Conservation (phyloP, 92 coral and sea anemone genomes). For the Epizoanthus fatuus region DNA sequence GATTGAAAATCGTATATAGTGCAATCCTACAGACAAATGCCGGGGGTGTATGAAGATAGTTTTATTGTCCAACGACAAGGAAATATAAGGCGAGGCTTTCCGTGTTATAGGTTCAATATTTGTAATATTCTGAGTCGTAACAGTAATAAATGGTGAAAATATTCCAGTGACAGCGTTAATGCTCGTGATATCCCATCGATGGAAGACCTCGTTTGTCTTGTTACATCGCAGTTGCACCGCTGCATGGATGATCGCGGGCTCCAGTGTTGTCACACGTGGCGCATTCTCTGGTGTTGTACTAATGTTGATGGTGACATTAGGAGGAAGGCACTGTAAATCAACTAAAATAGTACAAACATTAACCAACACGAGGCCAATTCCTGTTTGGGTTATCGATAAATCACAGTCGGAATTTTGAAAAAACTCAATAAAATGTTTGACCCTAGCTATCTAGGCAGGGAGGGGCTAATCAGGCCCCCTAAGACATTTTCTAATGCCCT, state of each 20-base stretch:
- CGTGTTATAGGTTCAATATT: constrained; percentile 41
- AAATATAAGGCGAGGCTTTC: constrained; percentile 26
- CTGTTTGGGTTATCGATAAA: neutral
- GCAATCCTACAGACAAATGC: constrained; percentile 51
- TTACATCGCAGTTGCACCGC: constrained; percentile 59
- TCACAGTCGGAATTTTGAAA: neutral
- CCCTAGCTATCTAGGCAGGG: too few relatives aligned
- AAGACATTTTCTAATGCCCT: too few relatives aligned
- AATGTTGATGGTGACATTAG: constrained; percentile 62
- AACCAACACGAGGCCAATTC: neutral
- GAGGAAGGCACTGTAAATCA: constrained; percentile 78
- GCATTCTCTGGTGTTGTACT: constrained; percentile 50
- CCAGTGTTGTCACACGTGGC: constrained; percentile 50
- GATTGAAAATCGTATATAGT: constrained; percentile 64
- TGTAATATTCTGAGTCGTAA: constrained; percentile 3
- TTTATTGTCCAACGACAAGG: constrained; percentile 32
- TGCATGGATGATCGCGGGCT: constrained; percentile 43
- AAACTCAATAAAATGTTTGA: too few relatives aligned
- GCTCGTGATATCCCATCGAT: constrained; percentile 65
- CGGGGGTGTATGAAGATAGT: constrained; percentile 49
- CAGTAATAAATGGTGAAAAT: constrained; percentile 12
- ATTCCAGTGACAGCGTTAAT: neutral
- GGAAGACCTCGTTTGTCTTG: constrained; percentile 32
- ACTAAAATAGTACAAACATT: constrained; percentile 51
- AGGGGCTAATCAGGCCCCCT: too few relatives aligned